Conservation (phyloP, 2,797 vertebrate species). For the Ceryle rudis region DNA sequence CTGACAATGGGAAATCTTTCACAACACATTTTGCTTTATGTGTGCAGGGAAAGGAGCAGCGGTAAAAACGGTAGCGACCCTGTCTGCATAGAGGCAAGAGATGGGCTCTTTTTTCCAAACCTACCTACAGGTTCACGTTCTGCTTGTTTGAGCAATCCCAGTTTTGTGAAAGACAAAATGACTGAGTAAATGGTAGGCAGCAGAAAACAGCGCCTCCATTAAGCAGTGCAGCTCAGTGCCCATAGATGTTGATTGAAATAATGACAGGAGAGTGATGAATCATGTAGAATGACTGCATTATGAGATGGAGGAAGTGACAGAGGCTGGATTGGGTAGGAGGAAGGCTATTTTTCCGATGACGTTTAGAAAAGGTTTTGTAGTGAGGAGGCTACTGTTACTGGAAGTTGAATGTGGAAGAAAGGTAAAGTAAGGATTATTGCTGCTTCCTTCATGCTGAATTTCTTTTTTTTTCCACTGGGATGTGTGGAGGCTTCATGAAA, state of each 20-base stretch:
- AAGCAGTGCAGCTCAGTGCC: not conserved
- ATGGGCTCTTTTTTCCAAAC: not conserved
- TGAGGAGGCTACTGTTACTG: not conserved
- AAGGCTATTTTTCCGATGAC: not conserved
- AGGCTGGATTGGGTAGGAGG: not conserved
- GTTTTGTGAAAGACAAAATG: not conserved
- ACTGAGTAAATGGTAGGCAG: not conserved
- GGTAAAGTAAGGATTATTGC: not conserved
- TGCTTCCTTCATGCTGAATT: rapidly evolving
- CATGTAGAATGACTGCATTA: not conserved
- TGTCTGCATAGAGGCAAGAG: not conserved
- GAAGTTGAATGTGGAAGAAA: not conserved
- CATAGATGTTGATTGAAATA: not conserved
- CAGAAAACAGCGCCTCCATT: not conserved
- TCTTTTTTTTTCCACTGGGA: not conserved
- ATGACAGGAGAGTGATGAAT: not conserved
- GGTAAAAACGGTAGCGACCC: not conserved
- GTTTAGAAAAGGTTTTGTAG: not conserved
- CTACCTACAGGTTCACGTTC: not conserved
- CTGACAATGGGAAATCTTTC: not conserved
- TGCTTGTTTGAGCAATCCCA: rapidly evolving
- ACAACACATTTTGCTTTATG: not conserved
- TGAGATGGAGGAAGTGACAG: not conserved
- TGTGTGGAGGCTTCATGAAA: not conserved
- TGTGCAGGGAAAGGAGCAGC: not conserved